Evolutionary conservation across 2,113 vertebrate species (phyloP), one percentile per base, ranked within the genome.

Genomic region (Columba livia): DNA sequence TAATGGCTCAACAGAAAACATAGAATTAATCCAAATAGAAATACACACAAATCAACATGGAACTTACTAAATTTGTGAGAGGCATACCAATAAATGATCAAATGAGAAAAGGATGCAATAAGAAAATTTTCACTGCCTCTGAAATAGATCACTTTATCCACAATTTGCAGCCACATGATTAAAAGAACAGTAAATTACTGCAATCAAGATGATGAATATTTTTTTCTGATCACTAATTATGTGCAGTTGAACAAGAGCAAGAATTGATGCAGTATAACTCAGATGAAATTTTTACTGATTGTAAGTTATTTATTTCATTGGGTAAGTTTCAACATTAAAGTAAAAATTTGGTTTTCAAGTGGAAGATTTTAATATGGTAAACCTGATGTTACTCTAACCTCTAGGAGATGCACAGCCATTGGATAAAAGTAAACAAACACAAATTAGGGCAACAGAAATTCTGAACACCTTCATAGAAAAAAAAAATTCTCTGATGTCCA

Each of bases 141-240:
- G 28, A 86, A 85, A 77, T n/a, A 83, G 62, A 93, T 65, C 7
- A 70, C 5, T 77, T 93, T 72, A 92, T 83, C 12, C 21, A 57
- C 15, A 78, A 53, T 83, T 92, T 79, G 7, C 58, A 80, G 83
- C 53, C 47, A 53, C 10, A 16, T 83, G 85, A 88, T 92, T 94
- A 64, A 82, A 92, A 64, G 38, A 71, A 75, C 57, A 64, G 31
- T 44, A 83, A 83, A 88, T 90, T 88, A 65, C 69, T 73, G 72
- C 80, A 93, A 95, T 96, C 79, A 94, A 83, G 83, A 57, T 73
- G 75, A 94, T 90, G 75, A 90, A 58, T 87, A 20, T 36, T 79
- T 93, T 95, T 96, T 93, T 71, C 57, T 79, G 48, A 72, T 94
- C 26, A 57, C 18, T 90, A 88, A 88, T 85, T 75, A 88, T 20